These are phyloP conservation scores for Uloborus diversus DNA, from an alignment of 1,140 invertebrate species.

Conservation along the genomic window DNA sequence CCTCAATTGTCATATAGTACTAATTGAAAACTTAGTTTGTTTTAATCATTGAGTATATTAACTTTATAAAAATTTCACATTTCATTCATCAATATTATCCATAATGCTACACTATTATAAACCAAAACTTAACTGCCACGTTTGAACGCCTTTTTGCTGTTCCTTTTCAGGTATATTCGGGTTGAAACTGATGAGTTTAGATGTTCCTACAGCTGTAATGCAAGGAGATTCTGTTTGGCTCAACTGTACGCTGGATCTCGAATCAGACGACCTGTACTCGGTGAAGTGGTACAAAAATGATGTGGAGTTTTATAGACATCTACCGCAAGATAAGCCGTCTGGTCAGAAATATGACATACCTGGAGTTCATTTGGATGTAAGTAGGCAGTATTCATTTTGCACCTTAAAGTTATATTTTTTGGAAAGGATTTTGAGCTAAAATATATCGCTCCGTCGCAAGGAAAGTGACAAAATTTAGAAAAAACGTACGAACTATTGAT, in stretches of 20 bases:
- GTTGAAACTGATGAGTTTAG: slow-evolving; percentile 49
- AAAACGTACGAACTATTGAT: too few relatives aligned
- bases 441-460: too few relatives aligned
- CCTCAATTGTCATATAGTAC: background rate
- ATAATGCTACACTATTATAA: background rate
- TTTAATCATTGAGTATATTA: background rate
- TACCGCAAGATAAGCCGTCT: slow-evolving; percentile 5
- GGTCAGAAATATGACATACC: slow-evolving; percentile 51
- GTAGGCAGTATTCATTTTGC: too few relatives aligned
- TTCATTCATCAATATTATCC: background rate
- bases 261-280: slow-evolving; percentile 64
- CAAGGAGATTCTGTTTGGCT: slow-evolving; percentile 60
- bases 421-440: too few relatives aligned
- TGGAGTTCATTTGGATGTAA: slow-evolving; percentile 57
- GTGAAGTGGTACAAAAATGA: slow-evolving; percentile 62
- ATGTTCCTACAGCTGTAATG: slow-evolving; percentile 55
- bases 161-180: slow-evolving; percentile 8
- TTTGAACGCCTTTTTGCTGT: background rate
- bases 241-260: slow-evolving; percentile 65
- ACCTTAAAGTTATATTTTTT: too few relatives aligned
- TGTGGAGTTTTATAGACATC: slow-evolving; percentile 57
- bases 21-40: background rate
- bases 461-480: too few relatives aligned
- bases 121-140: background rate
- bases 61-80: background rate